Percentiles rank a stretch among this genome's conserved stretches.
phyloP scores from a whole-genome alignment of 1,140 invertebrate species.

The Melitaea cinxia region DNA sequence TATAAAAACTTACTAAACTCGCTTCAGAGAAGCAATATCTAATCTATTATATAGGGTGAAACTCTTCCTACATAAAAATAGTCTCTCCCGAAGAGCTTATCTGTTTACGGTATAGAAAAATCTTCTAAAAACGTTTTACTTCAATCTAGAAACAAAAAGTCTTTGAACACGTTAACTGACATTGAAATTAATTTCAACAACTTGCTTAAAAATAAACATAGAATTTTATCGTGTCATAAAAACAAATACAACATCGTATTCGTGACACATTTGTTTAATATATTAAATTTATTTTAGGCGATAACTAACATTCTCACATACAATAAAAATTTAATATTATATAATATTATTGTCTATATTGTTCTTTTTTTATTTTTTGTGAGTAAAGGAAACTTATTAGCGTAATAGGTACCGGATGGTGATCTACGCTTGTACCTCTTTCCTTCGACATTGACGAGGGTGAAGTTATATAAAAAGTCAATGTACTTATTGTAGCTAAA shows the following conservation, averaged over 20 bases:
- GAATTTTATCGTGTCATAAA: constrained; percentile 17
- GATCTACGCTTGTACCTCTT: background rate
- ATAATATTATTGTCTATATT: background rate
- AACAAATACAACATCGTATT: constrained; percentile 9
- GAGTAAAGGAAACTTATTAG: background rate
- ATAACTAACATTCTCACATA: background rate
- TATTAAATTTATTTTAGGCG: constrained; percentile 10
- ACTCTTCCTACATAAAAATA: too few relatives aligned
- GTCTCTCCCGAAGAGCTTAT: too few relatives aligned
- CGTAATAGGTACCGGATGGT: too few relatives aligned
- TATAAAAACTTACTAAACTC: too few relatives aligned
- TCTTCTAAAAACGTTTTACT: background rate
- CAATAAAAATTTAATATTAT: constrained; percentile 13
- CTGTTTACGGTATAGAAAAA: too few relatives aligned
- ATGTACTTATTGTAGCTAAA: constrained; percentile 1
- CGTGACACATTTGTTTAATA: constrained; percentile 24
- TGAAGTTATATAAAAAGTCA: background rate
- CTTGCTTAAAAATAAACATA: background rate
- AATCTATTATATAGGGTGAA: too few relatives aligned
- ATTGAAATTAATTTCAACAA: constrained; percentile 13
- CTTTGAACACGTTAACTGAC: background rate
- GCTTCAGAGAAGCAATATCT: too few relatives aligned
- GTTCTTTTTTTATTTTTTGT: background rate
- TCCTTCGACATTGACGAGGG: constrained; percentile 18
- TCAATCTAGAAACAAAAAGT: background rate